A percentile compares a stretch with the other conserved stretches of the same genome.
Conservation (phyloP, 2,888 invertebrate genomes). For the Helleia helle region DNA sequence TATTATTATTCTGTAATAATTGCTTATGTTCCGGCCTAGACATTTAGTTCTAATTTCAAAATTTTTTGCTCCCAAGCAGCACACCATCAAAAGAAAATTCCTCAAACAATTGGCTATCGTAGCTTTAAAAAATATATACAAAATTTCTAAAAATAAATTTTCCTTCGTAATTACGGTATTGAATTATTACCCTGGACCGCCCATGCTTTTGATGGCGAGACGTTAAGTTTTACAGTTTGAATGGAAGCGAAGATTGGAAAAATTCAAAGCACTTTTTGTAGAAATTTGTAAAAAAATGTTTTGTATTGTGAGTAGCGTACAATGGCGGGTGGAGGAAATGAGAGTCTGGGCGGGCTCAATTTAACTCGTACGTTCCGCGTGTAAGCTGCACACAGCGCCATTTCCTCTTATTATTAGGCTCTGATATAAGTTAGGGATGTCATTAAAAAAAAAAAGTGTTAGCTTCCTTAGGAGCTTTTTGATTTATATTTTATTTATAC, state of each 20-base stretch:
- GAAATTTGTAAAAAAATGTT: constrained; percentile 69
- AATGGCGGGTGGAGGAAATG: constrained; percentile 69
- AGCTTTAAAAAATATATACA: background rate
- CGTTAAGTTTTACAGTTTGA: constrained; percentile 63
- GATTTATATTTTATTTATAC: too few relatives aligned
- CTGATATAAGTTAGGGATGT: too few relatives aligned
- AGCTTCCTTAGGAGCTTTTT: too few relatives aligned
- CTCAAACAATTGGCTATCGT: too few relatives aligned
- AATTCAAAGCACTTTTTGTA: constrained; percentile 70
- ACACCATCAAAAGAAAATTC: background rate
- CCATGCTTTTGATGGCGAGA: constrained; percentile 47
- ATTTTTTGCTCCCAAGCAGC: too few relatives aligned
- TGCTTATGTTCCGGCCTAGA: too few relatives aligned
- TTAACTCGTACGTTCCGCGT: constrained; percentile 51
- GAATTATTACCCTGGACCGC: constrained; percentile 29
- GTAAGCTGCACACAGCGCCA: constrained; percentile 27
- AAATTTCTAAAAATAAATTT: constrained; percentile 23
- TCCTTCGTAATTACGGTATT: constrained; percentile 19
- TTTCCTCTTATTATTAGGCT: too few relatives aligned
- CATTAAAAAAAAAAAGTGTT: too few relatives aligned
- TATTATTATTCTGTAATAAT: too few relatives aligned
- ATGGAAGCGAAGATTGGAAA: constrained; percentile 69
- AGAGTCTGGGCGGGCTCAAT: constrained; percentile 71
- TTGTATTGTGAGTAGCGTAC: constrained; percentile 70
- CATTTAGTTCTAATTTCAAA: too few relatives aligned